Conservation (phyloP, 2,797 vertebrate species). For the Danio albolineatus region DNA sequence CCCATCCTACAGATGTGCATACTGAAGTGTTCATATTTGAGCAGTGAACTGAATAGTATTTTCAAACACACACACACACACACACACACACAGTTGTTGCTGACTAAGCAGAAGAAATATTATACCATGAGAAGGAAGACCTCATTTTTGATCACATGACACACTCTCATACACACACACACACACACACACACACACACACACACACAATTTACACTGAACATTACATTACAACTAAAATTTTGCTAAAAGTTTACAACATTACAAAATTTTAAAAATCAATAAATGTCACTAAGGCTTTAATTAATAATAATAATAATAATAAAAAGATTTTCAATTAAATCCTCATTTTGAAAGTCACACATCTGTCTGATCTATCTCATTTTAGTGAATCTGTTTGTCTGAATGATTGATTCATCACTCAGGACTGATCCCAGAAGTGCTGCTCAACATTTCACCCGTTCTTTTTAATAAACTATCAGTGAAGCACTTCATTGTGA, state of each 20-base stretch:
- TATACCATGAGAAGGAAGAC: neutral
- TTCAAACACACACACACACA: conserved; percentile 8
- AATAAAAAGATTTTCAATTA: neutral
- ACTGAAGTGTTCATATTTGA: neutral
- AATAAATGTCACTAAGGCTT: neutral
- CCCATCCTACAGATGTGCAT: neutral
- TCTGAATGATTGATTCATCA: neutral
- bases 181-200: neutral
- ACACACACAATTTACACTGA: conserved; percentile 5
- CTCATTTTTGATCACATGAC: neutral
- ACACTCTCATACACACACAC: neutral
- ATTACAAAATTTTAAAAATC: too few species aligned
- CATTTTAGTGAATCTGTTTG: neutral
- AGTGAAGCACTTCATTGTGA: neutral
- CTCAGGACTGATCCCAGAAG: neutral
- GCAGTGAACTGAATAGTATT: conserved; percentile 15
- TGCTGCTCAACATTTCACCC: neutral
- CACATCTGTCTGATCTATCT: neutral
- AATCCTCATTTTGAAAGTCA: neutral
- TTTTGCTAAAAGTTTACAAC: too few species aligned
- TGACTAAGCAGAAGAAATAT: conserved; percentile 7
- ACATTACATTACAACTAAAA: neutral
- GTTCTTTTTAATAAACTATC: neutral
- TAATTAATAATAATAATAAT: too few species aligned
- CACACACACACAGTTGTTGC: neutral